Conservation (phyloP, 2,797 vertebrate species). For the Danio aesculapii region DNA sequence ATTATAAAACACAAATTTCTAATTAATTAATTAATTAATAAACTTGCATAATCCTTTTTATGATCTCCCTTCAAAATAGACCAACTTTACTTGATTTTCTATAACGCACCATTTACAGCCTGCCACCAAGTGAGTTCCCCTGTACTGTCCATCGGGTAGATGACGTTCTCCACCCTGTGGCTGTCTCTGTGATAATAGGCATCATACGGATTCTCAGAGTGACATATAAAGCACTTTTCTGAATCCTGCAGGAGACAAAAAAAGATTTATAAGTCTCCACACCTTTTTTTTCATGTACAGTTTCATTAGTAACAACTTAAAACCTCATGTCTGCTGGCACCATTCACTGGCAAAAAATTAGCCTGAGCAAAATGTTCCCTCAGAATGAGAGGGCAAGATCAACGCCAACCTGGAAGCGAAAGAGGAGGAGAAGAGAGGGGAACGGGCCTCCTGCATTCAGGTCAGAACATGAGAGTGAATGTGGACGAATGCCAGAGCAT, state of each 20-base stretch:
- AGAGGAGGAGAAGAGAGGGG: not conserved
- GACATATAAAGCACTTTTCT: slow-evolving; percentile 87
- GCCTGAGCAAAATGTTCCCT: slow-evolving; percentile 36
- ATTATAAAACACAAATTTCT: too few relatives aligned
- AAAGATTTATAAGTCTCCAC: not conserved
- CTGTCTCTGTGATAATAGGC: slow-evolving; percentile 70
- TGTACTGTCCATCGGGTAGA: slow-evolving; percentile 75
- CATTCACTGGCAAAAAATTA: slow-evolving; percentile 34
- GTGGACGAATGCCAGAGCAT: slow-evolving; percentile 59
- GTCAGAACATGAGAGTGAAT: slow-evolving; percentile 57
- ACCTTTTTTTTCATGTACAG: not conserved
- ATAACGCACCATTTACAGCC: slow-evolving; percentile 84
- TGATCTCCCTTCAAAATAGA: not conserved
- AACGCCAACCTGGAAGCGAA: slow-evolving; percentile 36
- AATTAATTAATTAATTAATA: too few relatives aligned
- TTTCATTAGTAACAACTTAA: slow-evolving; percentile 8
- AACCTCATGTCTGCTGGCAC: not conserved
- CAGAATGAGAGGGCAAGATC: slow-evolving; percentile 15
- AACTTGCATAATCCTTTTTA: not conserved
- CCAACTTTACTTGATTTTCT: not conserved
- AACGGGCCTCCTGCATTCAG: slow-evolving; percentile 32
- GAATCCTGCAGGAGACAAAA: slow-evolving; percentile 74
- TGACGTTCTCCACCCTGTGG: slow-evolving; percentile 86
- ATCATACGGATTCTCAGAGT: slow-evolving; percentile 76
- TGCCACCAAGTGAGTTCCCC: slow-evolving; percentile 87